Base-by-base conservation (phyloP, 2,797 vertebrate genomes). In the Chiropotes sagulatus region DNA sequence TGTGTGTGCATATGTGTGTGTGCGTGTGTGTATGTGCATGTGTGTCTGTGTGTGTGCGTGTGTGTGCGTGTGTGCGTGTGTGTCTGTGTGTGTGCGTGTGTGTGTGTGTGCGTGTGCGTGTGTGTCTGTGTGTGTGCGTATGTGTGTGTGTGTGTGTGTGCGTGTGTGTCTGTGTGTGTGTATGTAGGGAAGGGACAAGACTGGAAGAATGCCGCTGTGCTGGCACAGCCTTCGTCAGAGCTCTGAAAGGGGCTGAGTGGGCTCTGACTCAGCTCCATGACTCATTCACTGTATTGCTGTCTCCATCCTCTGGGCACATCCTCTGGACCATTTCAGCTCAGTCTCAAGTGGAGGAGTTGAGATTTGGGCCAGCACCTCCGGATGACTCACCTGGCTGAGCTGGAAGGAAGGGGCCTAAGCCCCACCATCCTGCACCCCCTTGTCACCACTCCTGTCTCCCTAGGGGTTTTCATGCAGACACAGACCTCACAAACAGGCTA, bases 201-300 rank as follows among this genome's bases (percentile, higher is more conserved):
- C 94, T 95, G 76, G 83, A 78, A 80, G 96, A 54, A 90, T 33
- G 92, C 80, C 26, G 1, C 50, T 88, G 17, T 50, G 76, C 82
- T 82, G 36, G 90, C 70, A 46, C 73, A 86, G 88, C 91, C 80
- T 97, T 94, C 88, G 67, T 98, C 96, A 96, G 96, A 96, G 85
- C 95, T 85, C 93, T 46, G 58, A 83, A 88, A 97, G 94, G 97
- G 94, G 95, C 97, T 91, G 97, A 97, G 96, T 93, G 95, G 94
- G 97, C 88, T 97, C 54, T 98, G 98, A 98, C 96, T 98, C 97
- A 98, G 97, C 93, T 26, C 75, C 2, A 1, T 98, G 97, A 98
- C 96, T 98, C 97, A 98, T 33, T 54, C 72, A 30, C 78, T 57
- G 79, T 39, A 46, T 72, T 80, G 82, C 79, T 0, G 10, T 70